A percentile compares a stretch with the other conserved stretches of the same genome.
These are phyloP conservation scores for Pseudomyrmex flavicornis DNA, from an alignment of 1,140 invertebrate species.

Conservation along the genomic window DNA sequence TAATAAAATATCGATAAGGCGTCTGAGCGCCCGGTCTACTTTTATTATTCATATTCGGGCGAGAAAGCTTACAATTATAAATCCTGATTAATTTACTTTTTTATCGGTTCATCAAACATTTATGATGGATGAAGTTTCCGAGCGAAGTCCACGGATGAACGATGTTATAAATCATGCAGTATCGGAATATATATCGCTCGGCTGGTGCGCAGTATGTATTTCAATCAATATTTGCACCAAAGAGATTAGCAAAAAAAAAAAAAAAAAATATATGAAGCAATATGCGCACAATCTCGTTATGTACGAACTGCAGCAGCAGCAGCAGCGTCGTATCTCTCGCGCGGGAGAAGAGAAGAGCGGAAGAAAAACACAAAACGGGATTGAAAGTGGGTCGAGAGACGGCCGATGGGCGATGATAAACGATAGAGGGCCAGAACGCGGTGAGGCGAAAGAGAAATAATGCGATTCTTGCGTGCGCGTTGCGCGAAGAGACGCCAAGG, in stretches of 20 bases:
- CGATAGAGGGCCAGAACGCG: slow-evolving; percentile 48
- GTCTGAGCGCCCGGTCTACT: neutral
- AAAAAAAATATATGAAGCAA: neutral
- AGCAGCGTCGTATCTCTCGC: slow-evolving; percentile 17
- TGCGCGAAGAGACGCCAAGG: slow-evolving; percentile 52
- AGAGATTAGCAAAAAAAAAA: neutral
- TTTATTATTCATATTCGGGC: slow-evolving; percentile 8
- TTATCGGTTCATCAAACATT: slow-evolving; percentile 44
- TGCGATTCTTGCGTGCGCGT: slow-evolving; percentile 71
- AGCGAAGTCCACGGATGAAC: slow-evolving; percentile 11
- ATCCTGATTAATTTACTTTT: slow-evolving; percentile 42
- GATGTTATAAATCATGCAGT: slow-evolving; percentile 49
- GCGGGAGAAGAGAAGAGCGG: slow-evolving; percentile 6
- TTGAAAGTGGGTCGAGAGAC: slow-evolving; percentile 65
- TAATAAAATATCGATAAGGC: slow-evolving; percentile 46
- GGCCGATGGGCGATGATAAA: slow-evolving; percentile 63
- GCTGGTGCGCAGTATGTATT: slow-evolving; percentile 12
- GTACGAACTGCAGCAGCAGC: neutral
- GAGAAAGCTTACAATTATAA: slow-evolving; percentile 49
- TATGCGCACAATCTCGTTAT: neutral
- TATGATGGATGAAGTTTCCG: slow-evolving; percentile 50
- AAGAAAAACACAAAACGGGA: neutral
- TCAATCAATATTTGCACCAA: slow-evolving; percentile 26
- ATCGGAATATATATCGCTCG: slow-evolving; percentile 29
- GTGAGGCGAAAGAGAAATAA: slow-evolving; percentile 63